Evolutionary conservation across 1,140 invertebrate genomes (phyloP), one percentile per base, ranked within the genome.

Genomic region (Diploscapter pachys): DNA sequence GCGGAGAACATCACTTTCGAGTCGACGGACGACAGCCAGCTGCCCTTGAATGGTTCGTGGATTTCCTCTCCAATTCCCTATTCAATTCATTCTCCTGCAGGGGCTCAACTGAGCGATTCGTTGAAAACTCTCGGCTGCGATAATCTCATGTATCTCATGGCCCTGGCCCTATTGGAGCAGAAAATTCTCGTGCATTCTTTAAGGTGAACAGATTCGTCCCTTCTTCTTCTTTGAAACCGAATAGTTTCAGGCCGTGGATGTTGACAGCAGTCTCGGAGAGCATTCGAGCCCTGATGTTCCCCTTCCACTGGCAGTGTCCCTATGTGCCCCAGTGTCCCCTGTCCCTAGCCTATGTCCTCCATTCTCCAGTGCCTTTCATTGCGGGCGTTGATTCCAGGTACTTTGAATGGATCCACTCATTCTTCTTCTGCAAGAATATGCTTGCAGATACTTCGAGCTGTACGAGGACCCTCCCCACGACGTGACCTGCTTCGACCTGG

Each of bases 301-400:
- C 97, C 0, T 97, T 99, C 86, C 95, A 97, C 85, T 99, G 97
- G 97, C 95, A 99, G 86, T 99, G 96, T 87, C 96, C 96, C 0
- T 99, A 99, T 85, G 96, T 99, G 87, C 97, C 97, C 9, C 88
- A 99, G 5, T 99, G 97, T 89, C 97, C 97, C 2, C 89, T 99
- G 80, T 93, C 90, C 86, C 82, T 92, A 5, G 90, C 89, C 13
- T 89, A 90, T 84, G 93, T 98, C 5, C 88, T 99, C 31, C 93
- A 96, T 87, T 95, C 96, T 54, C 97, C 97, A 0, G 88, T 97
- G 79, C 96, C 97, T 5, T 99, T 97, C 87, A 89, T 99, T 72
- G 95, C 98, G 81, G 96, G 96, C 64, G 93, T 95, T 4, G 93
- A 95, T 85, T 95, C 78, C 31, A 72, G 80, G 63, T 80, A 6